Percentiles rank a stretch among this genome's conserved stretches.
These are phyloP conservation scores for Pediacus dermestoides DNA, from an alignment of 2,888 invertebrate genomes.

Conservation along the genomic window DNA sequence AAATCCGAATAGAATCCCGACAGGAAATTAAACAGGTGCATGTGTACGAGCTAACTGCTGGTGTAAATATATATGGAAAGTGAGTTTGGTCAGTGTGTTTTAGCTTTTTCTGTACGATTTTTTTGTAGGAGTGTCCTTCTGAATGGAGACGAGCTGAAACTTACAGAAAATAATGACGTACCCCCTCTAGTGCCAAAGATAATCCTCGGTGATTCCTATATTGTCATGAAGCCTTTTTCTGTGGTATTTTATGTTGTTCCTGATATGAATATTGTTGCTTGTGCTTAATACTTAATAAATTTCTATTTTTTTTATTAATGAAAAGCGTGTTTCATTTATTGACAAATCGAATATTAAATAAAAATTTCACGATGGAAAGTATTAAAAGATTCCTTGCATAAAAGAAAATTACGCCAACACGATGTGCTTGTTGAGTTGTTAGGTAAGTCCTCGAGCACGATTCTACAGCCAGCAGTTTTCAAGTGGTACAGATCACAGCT, in stretches of 20 bases:
- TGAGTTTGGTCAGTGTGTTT: too few species aligned
- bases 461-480: slow-evolving; percentile 42
- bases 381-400: too few species aligned
- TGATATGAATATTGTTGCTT: background rate
- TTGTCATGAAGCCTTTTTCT: slow-evolving; percentile 58
- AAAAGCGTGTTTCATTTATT: too few species aligned
- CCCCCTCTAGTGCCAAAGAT: slow-evolving; percentile 54
- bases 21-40: too few species aligned
- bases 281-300: too few species aligned
- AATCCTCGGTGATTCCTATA: slow-evolving; percentile 35
- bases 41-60: background rate
- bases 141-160: slow-evolving; percentile 56
- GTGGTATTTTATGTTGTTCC: slow-evolving; percentile 60
- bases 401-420: slow-evolving; percentile 24
- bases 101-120: too few species aligned
- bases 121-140: slow-evolving; percentile 53
- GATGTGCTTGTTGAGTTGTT: slow-evolving; percentile 38
- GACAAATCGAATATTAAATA: too few species aligned
- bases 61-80: too few species aligned
- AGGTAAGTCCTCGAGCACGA: slow-evolving; percentile 44
- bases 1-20: slow-evolving; percentile 1
- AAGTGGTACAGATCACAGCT: slow-evolving; percentile 38
- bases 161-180: slow-evolving; percentile 49
- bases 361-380: too few species aligned
- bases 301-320: too few species aligned